Evolutionary conservation across 37 sponge, comb jelly and placozoan species (phyloP).

Genomic region (Diacarnus erythraeanus): DNA sequence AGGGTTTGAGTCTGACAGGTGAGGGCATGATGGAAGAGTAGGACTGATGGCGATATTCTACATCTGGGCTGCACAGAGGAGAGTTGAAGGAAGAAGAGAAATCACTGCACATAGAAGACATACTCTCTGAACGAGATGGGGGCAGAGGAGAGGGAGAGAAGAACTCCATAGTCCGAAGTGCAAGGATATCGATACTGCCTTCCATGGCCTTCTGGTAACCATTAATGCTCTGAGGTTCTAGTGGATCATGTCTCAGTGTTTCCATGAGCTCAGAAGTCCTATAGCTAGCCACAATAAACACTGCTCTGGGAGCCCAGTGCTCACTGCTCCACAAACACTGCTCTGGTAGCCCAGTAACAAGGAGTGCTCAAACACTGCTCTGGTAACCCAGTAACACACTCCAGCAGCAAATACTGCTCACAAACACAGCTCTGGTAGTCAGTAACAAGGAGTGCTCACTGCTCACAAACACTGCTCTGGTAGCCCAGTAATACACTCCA

Average conservation of each 20-base stretch:
- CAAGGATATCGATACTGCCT: neutral
- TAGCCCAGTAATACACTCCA: no score
- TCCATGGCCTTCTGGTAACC: constrained; percentile 1
- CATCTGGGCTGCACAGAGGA: neutral
- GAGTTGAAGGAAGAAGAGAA: constrained; percentile 9
- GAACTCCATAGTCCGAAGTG: neutral
- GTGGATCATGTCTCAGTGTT: neutral
- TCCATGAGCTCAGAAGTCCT: no score
- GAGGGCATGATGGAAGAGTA: neutral
- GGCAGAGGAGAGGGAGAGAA: neutral
- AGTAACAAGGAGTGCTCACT: no score
- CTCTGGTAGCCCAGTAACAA: no score
- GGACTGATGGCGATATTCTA: neutral
- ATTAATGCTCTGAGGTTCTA: neutral
- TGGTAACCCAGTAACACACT: no score
- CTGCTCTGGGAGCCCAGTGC: no score
- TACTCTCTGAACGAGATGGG: neutral
- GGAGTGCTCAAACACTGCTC: no score
- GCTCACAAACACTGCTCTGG: no score
- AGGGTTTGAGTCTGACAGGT: constrained; percentile 10
- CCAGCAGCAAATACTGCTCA: no score
- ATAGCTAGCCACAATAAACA: no score
- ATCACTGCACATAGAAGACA: neutral
- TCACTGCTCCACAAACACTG: no score
- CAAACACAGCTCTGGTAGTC: no score